These are phyloP conservation scores for Procambarus virginalis DNA, from an alignment of 1,140 invertebrate species.

Conservation along the genomic window DNA sequence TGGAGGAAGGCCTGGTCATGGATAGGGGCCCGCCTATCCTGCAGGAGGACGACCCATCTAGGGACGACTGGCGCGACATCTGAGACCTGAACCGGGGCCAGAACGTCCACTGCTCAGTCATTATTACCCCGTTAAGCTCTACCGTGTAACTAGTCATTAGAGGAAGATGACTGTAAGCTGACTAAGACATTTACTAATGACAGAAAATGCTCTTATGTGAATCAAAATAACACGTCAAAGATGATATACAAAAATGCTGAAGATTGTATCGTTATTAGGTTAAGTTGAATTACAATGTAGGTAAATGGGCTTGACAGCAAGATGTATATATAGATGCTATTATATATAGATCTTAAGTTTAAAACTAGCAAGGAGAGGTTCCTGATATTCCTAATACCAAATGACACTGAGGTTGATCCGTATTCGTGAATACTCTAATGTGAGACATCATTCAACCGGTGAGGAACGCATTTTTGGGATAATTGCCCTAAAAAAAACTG, in stretches of 20 bases:
- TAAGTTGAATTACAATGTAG: too few relatives aligned
- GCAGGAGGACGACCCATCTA: slow-evolving; percentile 73
- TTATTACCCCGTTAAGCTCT: neutral
- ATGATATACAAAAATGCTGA: too few relatives aligned
- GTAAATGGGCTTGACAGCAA: too few relatives aligned
- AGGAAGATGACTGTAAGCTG: neutral
- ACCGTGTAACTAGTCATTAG: neutral
- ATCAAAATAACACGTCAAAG: too few relatives aligned
- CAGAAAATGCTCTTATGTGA: too few relatives aligned
- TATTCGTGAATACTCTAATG: neutral
- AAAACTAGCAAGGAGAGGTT: neutral
- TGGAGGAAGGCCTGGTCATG: slow-evolving; percentile 75
- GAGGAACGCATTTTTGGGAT: too few relatives aligned
- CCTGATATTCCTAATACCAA: slow-evolving; percentile 17
- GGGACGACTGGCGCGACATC: slow-evolving; percentile 74
- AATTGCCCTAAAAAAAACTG: too few relatives aligned
- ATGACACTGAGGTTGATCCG: slow-evolving; percentile 49
- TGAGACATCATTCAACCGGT: too few relatives aligned
- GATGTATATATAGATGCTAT: too few relatives aligned
- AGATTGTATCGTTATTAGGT: too few relatives aligned
- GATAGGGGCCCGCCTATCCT: slow-evolving; percentile 70
- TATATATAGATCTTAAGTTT: too few relatives aligned
- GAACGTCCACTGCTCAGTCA: slow-evolving; percentile 29
- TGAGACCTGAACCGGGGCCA: slow-evolving; percentile 69
- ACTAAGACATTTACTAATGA: too few relatives aligned